Evolutionary conservation across 2,113 vertebrate genomes (phyloP), one percentile per base, ranked within the genome.

Genomic region (Acrocephalus kingi): DNA sequence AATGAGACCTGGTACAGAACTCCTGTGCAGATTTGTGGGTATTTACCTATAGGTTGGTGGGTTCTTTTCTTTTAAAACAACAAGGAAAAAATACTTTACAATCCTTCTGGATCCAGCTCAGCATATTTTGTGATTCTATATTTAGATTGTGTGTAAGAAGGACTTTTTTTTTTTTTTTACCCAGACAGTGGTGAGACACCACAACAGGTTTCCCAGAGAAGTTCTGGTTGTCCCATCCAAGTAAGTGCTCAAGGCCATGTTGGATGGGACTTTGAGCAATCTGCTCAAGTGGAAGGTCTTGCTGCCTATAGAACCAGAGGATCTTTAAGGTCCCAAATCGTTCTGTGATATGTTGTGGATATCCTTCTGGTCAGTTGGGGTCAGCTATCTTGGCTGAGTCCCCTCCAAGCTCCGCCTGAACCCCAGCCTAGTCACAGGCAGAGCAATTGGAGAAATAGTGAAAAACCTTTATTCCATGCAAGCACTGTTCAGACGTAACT

Each of bases 171-270:
- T n/a, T n/a, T n/a, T 56, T 39, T 58, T 67, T 59, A 27, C 6
- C 21, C 18, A 48, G 41, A 30, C 0, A 1, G 11, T 59, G 31
- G 9, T 43, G 7, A 43, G 35, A 16, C 17, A 31, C 7, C 6
- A 10, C 11, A 51, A 14, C 25, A 25, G 7, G 9, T 6, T 35
- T 4, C 11, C 72, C 25, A 67, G 4, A 51, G 13, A 58, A 21
- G 8, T 33, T 68, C 22, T 77, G 46, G 13, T 23, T 61, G 33
- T 59, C 11, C 27, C 23, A 25, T 68, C 18, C 2, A 0, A 10
- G 14, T 15, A 31, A 52, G 15, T 15, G 11, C 27, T 61, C 33
- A 27, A 61, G 20, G 46, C 6, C 14, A 15, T 11, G 17, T 7
- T 59, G 17, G 22, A 33, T 0, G 0, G 11, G 17, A 31, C 33